Evolutionary conservation across 2,888 invertebrate genomes (phyloP), one percentile per base, ranked within the genome.

Genomic region (Drosophila sordidula): DNA sequence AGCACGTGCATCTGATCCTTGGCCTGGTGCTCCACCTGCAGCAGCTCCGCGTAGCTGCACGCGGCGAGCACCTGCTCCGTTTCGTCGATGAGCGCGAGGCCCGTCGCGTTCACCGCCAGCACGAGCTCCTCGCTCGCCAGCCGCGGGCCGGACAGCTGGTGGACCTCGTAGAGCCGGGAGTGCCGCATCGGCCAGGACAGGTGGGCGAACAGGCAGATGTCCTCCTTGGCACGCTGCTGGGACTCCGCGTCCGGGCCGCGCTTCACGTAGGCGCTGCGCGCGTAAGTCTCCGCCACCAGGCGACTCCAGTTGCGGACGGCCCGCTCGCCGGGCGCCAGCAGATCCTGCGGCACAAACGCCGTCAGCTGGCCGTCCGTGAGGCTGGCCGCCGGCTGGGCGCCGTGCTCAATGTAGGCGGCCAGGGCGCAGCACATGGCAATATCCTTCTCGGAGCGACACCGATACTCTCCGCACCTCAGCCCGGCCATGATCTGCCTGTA

Each of bases 131-230:
- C 94, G 78, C 94, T 94, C 6, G 93, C 93, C 6, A 96, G 93
- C 29, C 94, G 93, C 0, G 95, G 95, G 0, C 96, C 96, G 68
- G 95, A 95, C 47, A 95, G 92, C 90, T 95, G 95, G n/a, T 96
- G 93, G 0, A 97, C 98, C 93, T 99, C 98, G 89, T 96, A 99
- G 92, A 98, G 98, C 89, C 97, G 94, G 0, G 98, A 98, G 92
- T 99, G 99, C 6, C 98, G 93, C 91, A 99, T 95, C 0, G 98
- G 98, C 98, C 98, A 99, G 80, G 97, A 97, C 70, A 96, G 93
- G 93, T 97, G 97, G 2, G 98, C 96, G 92, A 96, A 98, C 85
- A 96, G 95, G 0, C 98, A 98, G 55, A 99, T 95, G 90, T 98
- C 97, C 92, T 97, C 97, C 91, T 97, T 97, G 22, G 97, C 97